A percentile compares a stretch with the other conserved stretches of the same genome.
These are phyloP conservation scores for Bombus pascuorum DNA, from an alignment of 1,140 invertebrate genomes.

Conservation along the genomic window DNA sequence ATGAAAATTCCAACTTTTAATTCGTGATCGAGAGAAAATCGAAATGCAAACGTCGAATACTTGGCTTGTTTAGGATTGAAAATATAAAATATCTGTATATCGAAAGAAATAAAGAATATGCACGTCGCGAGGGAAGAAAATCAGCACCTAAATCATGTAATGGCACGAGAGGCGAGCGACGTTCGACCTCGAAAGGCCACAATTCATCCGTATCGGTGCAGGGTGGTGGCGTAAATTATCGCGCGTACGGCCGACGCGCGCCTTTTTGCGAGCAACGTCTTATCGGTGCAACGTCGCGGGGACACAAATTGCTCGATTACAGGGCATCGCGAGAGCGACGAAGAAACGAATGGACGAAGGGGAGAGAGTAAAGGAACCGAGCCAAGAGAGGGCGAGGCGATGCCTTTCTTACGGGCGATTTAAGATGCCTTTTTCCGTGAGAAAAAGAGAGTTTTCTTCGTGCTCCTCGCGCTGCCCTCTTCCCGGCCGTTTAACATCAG, in stretches of 20 bases:
- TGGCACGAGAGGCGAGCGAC: neutral
- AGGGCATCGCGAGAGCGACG: neutral
- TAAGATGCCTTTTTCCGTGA: constrained; percentile 12
- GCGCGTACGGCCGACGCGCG: neutral
- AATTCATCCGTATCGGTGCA: constrained; percentile 21
- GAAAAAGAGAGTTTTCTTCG: neutral
- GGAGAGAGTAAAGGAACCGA: neutral
- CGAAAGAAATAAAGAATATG: neutral
- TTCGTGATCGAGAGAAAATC: no score
- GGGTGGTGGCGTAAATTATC: constrained; percentile 29
- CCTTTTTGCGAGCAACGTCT: neutral
- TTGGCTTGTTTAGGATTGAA: neutral
- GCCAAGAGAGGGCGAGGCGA: neutral
- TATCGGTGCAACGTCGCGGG: constrained; percentile 6
- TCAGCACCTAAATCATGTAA: neutral
- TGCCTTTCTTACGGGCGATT: constrained; percentile 31
- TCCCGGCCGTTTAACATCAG: constrained; percentile 30
- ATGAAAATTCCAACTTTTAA: no score
- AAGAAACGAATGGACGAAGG: neutral
- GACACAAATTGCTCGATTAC: constrained; percentile 26
- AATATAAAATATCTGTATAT: no score
- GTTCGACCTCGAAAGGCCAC: constrained; percentile 12
- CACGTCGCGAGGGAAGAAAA: neutral
- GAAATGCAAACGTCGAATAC: no score
- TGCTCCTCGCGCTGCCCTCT: neutral